These are phyloP conservation scores for Nebria ingens DNA, from an alignment of 1,140 invertebrate genomes.

Conservation along the genomic window DNA sequence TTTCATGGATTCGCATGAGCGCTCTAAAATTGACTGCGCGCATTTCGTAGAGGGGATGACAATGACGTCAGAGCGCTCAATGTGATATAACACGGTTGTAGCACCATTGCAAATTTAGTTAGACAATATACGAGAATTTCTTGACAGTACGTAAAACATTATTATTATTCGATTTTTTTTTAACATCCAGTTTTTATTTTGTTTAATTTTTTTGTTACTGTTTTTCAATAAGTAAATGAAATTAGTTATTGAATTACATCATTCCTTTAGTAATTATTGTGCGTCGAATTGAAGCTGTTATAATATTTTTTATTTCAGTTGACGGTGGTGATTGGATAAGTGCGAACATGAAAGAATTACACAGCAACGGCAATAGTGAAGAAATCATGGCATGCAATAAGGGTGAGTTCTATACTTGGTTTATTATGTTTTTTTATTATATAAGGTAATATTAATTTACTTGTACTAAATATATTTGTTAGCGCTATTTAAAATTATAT, in stretches of 20 bases:
- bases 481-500: too few species aligned
- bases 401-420: background rate
- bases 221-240: background rate
- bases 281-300: background rate
- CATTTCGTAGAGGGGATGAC: background rate
- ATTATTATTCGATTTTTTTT: background rate
- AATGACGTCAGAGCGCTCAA: background rate
- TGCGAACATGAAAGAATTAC: constrained; percentile 4
- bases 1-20: background rate
- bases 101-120: background rate
- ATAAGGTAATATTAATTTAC: background rate
- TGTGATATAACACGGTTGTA: background rate
- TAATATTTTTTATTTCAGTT: background rate
- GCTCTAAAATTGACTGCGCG: background rate
- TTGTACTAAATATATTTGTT: too few species aligned
- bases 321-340: background rate
- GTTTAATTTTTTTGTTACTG: background rate
- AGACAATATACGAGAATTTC: background rate
- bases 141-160: background rate
- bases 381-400: constrained; percentile 3
- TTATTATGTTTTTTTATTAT: too few species aligned
- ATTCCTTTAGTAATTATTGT: background rate
- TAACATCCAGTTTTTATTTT: background rate
- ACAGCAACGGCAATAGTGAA: background rate
- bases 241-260: background rate